A percentile compares a stretch with the other conserved stretches of the same genome.
Conservation (phyloP, 35 echinoderm and acorn worm species). For the Anneissia japonica region DNA sequence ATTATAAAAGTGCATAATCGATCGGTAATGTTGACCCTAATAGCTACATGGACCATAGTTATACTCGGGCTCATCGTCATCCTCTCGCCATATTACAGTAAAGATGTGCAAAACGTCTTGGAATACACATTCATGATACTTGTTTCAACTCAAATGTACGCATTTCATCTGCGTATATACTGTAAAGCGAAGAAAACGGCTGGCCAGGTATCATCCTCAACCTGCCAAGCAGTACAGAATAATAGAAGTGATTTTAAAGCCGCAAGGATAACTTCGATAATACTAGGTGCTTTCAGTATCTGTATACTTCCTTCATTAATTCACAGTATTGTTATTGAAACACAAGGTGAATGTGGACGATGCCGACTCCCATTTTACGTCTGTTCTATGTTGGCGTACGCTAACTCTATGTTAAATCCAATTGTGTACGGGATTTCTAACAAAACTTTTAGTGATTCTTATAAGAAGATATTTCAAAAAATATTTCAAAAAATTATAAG, state of each 20-base stretch:
- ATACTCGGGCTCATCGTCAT: no score
- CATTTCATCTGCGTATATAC: neutral
- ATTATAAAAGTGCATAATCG: neutral
- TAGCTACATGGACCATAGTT: neutral
- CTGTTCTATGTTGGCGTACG: neutral
- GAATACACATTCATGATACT: neutral
- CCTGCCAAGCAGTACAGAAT: neutral
- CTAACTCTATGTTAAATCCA: neutral
- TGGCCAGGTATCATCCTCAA: neutral
- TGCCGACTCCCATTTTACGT: neutral
- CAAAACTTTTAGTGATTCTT: no score
- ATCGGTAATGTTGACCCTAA: neutral
- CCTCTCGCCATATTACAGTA: neutral
- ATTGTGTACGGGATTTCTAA: neutral
- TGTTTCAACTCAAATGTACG: neutral
- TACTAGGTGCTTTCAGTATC: neutral
- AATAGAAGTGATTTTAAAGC: neutral
- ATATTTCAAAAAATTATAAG: no score
- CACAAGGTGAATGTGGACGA: neutral
- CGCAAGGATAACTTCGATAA: neutral
- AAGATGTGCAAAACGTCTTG: neutral
- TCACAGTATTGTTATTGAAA: neutral
- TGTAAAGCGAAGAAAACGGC: neutral
- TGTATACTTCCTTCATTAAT: neutral
- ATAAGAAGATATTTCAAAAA: no score